Conservation (phyloP, 2,888 invertebrate genomes). For the Zeuzera pyrina region DNA sequence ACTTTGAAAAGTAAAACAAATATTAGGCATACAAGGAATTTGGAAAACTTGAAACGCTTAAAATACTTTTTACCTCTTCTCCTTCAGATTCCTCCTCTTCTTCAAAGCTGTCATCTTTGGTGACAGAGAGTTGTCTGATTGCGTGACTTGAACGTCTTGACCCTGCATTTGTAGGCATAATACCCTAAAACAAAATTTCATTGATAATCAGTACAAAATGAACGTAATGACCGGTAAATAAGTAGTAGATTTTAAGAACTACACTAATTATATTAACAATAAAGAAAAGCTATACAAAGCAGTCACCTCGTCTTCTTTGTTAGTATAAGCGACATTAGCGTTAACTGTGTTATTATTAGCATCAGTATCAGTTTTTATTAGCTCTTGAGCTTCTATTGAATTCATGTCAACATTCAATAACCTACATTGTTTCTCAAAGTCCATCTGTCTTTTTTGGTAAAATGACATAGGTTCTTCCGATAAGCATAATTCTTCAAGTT, state of each 20-base stretch:
- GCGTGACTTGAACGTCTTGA: constrained; percentile 68
- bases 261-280: neutral
- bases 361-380: constrained; percentile 36
- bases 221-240: too few species aligned
- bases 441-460: constrained; percentile 59
- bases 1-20: neutral
- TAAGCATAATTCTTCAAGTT: constrained; percentile 35
- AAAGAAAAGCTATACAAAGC: too few species aligned
- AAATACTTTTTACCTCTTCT: constrained; percentile 56
- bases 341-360: constrained; percentile 38
- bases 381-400: constrained; percentile 47
- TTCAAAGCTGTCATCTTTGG: constrained; percentile 68
- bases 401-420: constrained; percentile 53
- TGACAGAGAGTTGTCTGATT: constrained; percentile 61
- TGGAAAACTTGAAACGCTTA: neutral
- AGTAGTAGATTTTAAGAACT: neutral
- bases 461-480: constrained; percentile 61
- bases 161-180: constrained; percentile 56
- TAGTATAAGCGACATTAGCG: constrained; percentile 36
- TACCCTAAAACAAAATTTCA: constrained; percentile 48
- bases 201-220: neutral
- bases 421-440: constrained; percentile 64
- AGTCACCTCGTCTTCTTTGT: constrained; percentile 23
- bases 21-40: neutral
- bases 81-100: constrained; percentile 69